Conservation (phyloP, 2,797 vertebrate species). For the Rhynchonycteris naso region DNA sequence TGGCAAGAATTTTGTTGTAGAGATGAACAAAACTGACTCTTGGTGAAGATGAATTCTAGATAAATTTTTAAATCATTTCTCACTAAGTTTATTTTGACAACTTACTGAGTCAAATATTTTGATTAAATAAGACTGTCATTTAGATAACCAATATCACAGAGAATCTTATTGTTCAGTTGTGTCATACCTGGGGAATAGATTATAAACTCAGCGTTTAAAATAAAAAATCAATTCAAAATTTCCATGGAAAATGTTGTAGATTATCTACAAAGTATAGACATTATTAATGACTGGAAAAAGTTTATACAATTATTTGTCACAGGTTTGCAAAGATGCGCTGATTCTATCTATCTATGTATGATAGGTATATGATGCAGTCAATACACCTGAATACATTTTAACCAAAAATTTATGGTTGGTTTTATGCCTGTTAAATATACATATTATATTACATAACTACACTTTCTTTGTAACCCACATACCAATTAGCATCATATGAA, state of each 20-base stretch:
- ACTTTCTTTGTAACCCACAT: background rate
- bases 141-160: background rate
- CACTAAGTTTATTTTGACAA: background rate
- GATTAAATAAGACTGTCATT: background rate
- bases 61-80: background rate
- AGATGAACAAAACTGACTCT: background rate
- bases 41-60: background rate
- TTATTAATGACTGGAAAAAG: background rate
- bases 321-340: background rate
- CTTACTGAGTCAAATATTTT: background rate
- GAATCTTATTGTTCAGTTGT: background rate
- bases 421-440: background rate
- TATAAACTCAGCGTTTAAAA: background rate
- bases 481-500: background rate
- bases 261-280: background rate
- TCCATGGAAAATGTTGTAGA: background rate
- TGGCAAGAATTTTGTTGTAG: background rate
- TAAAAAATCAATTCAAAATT: slow-evolving; percentile 21
- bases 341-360: background rate
- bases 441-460: background rate
- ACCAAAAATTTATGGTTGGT: background rate
- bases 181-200: background rate
- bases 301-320: background rate
- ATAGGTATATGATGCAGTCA: background rate
- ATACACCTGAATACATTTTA: background rate